Evolutionary conservation across 2,888 invertebrate genomes (phyloP), one percentile per base, ranked within the genome.

Genomic region (Drosophila seclusa): DNA sequence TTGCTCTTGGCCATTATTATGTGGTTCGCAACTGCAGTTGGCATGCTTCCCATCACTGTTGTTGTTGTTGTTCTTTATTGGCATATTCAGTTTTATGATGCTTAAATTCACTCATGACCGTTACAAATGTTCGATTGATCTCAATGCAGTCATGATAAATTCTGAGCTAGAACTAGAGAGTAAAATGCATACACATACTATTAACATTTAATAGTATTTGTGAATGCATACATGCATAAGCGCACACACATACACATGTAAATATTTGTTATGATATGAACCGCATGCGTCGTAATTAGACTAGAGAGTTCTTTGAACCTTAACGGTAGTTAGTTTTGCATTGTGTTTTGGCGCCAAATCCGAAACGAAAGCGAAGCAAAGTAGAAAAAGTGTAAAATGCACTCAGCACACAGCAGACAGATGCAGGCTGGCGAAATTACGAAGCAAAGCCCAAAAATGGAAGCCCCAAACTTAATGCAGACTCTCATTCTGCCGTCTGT

Each of bases 301-400:
- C 68, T 64, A 70, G 73, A 83, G 82, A 88, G 87, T 87, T 87
- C 89, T 81, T 87, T 87, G 90, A 87, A 90, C 87, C 80, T 68
- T 86, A 83, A 86, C 90, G 82, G 90, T 78, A 68, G 69, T 79
- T 74, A 78, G 59, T 70, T 79, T 76, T 55, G 40, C 40, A 50
- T 54, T 50, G 62, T 83, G 72, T 89, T 86, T 87, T 84, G 84
- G 89, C 89, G 85, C 85, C 87, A 85, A 85, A 68, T 54, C 42
- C 50, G 58, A 65, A 86, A 57, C 71, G 85, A 87, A 83, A 78
- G 75, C 75, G 45, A 77, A 55, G 65, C 40, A 61, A 61, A 65
- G 52, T 73, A 68, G 64, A 71, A 83, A 82, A 79, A 82, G 80
- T 84, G 80, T 80, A 60, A 71, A 77, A 64, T 63, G 63, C 62